Evolutionary conservation across 2,888 invertebrate genomes (phyloP), one percentile per base, ranked within the genome.

Genomic region (Noctua janthe): DNA sequence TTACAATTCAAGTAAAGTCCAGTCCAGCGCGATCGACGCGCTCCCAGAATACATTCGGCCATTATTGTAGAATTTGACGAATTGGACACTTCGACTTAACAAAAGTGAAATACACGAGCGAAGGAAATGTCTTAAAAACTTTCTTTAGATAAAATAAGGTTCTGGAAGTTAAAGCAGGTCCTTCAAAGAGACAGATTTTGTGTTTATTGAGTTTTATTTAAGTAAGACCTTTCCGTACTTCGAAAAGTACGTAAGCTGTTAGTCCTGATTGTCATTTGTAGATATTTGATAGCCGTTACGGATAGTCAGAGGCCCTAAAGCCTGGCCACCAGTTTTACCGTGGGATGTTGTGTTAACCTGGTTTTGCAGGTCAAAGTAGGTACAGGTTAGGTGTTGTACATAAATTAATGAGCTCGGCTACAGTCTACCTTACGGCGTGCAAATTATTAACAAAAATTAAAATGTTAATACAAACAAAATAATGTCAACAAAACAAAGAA

Each of bases 1-100:
- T 89, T 82, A 87, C 86, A 88, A 89, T 90, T 87, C 87, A 87
- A 89, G 87, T 86, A 76, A 83, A 89, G 90, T 88, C 88, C 88
- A 89, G 88, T 88, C 81, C 84, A 75, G 81, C 80, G 85, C 87
- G 72, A 91, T 84, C 78, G 71, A 76, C 72, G 80, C 88, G 78
- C 86, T 81, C n/a, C 4, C 67, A 66, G 91, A 91, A 91, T 91
- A 92, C 81, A 81, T 86, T 90, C 75, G 79, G 86, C 87, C 79
- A 86, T 88, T 90, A 88, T 87, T 87, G 75, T 84, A 84, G 72
- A 84, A 86, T 87, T 89, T 89, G 89, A 89, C 76, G 84, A 87
- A 87, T 88, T 78, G 81, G 69, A 84, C 64, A 72, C 43, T 54
- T 54, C 10, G 70, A 71, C 71, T 74, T 66, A 59, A 89, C 80